Percentiles rank a stretch among this genome's conserved stretches.
Evolutionary conservation across 2,888 invertebrate genomes (phyloP).

Genomic region (Hydrotaea cyrtoneurina): DNA sequence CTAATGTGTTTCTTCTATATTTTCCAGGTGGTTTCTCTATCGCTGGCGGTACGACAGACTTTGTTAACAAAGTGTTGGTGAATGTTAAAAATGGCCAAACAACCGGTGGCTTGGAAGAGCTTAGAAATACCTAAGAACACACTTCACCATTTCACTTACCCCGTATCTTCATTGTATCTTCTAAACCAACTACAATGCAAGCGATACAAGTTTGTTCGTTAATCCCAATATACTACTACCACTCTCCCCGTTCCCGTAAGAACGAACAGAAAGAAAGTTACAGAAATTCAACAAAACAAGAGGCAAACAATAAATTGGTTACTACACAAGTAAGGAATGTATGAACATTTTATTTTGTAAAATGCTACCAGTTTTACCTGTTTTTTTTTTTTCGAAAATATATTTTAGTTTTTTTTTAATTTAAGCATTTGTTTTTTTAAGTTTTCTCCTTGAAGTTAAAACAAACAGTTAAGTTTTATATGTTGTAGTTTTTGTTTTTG

Average conservation of each 20-base stretch:
- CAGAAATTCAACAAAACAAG: slow-evolving; percentile 11
- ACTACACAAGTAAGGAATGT: slow-evolving; percentile 49
- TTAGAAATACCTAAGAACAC: slow-evolving; percentile 81
- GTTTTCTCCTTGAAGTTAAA: slow-evolving; percentile 27
- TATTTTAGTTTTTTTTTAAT: slow-evolving; percentile 39
- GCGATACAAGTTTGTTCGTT: neutral
- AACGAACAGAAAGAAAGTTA: slow-evolving; percentile 41
- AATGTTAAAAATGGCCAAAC: slow-evolving; percentile 91
- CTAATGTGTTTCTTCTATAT: no score
- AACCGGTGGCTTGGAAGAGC: slow-evolving; percentile 89
- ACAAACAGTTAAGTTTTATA: slow-evolving; percentile 56
- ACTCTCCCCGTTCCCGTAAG: slow-evolving; percentile 3
- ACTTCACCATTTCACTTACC: neutral
- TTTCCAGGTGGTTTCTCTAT: slow-evolving; percentile 88
- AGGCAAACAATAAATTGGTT: slow-evolving; percentile 24
- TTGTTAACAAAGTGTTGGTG: slow-evolving; percentile 94
- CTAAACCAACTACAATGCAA: neutral
- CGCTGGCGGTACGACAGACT: slow-evolving; percentile 95
- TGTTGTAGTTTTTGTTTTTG: neutral
- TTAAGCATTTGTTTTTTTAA: slow-evolving; percentile 57
- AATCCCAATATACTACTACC: neutral
- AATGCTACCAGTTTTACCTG: slow-evolving; percentile 80
- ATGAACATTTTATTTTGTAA: slow-evolving; percentile 49
- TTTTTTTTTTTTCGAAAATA: slow-evolving; percentile 69
- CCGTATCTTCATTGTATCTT: no score